phyloP scores from a whole-genome alignment of 2,113 vertebrate species.

The Stigmatopora nigra region DNA sequence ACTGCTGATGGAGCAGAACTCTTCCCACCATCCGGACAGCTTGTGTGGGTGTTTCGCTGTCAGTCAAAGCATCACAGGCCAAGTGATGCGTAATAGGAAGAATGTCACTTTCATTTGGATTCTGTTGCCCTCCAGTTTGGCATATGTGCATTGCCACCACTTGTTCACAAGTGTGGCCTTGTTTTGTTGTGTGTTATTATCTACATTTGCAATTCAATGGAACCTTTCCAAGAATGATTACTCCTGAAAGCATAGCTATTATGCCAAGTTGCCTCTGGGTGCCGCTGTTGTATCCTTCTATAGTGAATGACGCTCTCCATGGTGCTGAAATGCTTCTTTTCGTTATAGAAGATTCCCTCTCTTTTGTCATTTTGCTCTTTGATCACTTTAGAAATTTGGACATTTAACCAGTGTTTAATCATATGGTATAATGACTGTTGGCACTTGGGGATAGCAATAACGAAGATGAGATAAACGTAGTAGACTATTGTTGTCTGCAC shows the following conservation, averaged over 20 bases:
- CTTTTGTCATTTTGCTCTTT: background rate
- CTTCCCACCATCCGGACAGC: constrained; percentile 29
- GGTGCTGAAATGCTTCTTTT: constrained; percentile 50
- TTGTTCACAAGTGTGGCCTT: background rate
- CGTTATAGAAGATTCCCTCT: background rate
- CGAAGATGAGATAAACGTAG: background rate
- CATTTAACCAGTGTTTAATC: background rate
- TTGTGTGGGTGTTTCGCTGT: constrained; percentile 31
- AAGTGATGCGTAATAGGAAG: constrained; percentile 53
- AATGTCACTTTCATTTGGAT: constrained; percentile 50
- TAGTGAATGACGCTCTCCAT: constrained; percentile 36
- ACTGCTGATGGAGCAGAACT: constrained; percentile 33
- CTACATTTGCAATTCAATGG: constrained; percentile 1
- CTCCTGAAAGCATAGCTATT: background rate
- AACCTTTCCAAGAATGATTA: background rate
- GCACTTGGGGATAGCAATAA: background rate
- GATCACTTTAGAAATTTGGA: background rate
- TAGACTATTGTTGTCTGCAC: background rate
- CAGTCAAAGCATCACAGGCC: constrained; percentile 45
- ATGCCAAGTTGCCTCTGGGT: constrained; percentile 8
- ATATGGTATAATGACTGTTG: background rate
- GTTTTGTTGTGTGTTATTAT: background rate
- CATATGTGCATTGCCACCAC: background rate
- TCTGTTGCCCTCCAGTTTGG: constrained; percentile 30
- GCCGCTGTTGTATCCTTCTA: constrained; percentile 37